Evolutionary conservation across 2,888 invertebrate genomes (phyloP).

Genomic region (Ochlodes sylvanus): DNA sequence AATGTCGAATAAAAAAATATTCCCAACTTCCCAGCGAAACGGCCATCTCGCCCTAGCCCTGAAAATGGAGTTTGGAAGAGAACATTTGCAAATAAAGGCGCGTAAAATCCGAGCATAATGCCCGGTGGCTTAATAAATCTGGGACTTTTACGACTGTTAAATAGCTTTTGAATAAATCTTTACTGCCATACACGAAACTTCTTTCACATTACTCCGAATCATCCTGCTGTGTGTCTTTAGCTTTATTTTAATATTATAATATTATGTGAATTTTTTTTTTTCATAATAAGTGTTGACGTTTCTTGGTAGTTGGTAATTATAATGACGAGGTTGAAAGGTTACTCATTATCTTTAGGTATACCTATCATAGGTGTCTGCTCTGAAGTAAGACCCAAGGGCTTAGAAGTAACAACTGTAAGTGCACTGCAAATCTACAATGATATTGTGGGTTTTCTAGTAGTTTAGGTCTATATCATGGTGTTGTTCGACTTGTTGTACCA

Average conservation of each 20-base stretch:
- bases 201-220: neutral
- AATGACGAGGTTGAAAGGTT: too few species aligned
- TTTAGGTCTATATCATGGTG: too few species aligned
- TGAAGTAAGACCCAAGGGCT: too few species aligned
- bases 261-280: too few species aligned
- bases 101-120: conserved; percentile 21
- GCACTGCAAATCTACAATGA: too few species aligned
- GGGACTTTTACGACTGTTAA: conserved; percentile 8
- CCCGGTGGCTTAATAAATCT: conserved; percentile 14
- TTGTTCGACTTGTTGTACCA: too few species aligned
- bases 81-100: conserved; percentile 22
- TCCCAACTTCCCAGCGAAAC: conserved; percentile 39
- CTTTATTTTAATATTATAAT: neutral
- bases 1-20: conserved; percentile 48
- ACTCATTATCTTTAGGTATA: too few species aligned
- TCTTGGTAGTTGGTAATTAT: too few species aligned
- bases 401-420: too few species aligned
- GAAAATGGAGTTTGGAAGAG: conserved; percentile 13
- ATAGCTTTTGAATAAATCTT: conserved; percentile 16
- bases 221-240: neutral
- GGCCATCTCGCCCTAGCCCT: conserved; percentile 12
- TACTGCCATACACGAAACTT: conserved; percentile 7
- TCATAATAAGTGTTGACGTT: too few species aligned
- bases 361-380: too few species aligned
- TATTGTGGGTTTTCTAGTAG: too few species aligned